Evolutionary conservation across 2,113 vertebrate genomes (phyloP).

Genomic region (Heterocephalus glaber): DNA sequence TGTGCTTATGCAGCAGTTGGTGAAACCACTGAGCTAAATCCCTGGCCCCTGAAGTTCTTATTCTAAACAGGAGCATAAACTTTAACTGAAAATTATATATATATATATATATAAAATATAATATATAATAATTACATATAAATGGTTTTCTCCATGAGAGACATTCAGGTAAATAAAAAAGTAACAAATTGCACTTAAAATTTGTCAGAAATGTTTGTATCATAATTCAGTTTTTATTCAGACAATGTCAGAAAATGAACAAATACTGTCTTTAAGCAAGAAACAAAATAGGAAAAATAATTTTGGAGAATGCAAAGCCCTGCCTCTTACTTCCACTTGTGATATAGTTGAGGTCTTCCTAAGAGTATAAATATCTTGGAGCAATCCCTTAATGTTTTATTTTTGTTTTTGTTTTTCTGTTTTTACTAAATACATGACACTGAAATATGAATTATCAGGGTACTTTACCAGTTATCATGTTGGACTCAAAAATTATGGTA

Average conservation of each 20-base stretch:
- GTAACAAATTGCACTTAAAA: slow-evolving; percentile 6
- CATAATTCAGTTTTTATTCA: not conserved
- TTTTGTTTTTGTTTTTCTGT: not conserved
- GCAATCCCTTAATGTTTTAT: not conserved
- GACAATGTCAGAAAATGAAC: not conserved
- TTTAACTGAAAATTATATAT: slow-evolving; percentile 9
- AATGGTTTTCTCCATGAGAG: not conserved
- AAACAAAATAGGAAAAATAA: not conserved
- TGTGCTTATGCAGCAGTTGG: too few species aligned
- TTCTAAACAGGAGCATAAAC: not conserved
- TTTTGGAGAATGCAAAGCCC: not conserved
- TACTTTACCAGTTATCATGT: not conserved
- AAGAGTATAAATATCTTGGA: not conserved
- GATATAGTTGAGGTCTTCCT: not conserved
- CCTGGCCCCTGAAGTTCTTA: too few species aligned
- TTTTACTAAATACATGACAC: not conserved
- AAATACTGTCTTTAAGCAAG: not conserved
- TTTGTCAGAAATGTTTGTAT: not conserved
- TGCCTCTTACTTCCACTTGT: not conserved
- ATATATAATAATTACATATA: too few species aligned
- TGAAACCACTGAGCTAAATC: too few species aligned
- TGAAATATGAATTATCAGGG: not conserved
- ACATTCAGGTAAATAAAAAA: not conserved
- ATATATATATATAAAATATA: too few species aligned
- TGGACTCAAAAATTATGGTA: not conserved